Evolutionary conservation across 2,113 vertebrate species (phyloP).

Genomic region (Microtus montanus): DNA sequence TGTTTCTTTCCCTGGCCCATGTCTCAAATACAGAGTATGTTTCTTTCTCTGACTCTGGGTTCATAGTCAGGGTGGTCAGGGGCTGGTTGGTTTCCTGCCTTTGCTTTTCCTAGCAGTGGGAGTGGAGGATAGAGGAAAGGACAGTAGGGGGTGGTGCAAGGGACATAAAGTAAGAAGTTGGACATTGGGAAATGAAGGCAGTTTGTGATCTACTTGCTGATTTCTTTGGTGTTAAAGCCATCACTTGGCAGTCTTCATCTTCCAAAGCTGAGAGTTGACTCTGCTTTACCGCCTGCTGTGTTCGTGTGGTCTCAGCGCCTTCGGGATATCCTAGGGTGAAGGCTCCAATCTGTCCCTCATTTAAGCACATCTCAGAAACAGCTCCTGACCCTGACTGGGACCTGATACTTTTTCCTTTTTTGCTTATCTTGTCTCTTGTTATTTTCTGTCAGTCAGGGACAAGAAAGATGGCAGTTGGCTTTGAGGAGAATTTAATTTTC

Average conservation of each 20-base stretch:
- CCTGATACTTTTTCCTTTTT: constrained; percentile 33
- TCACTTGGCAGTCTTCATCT: constrained; percentile 27
- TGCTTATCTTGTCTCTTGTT: constrained; percentile 47
- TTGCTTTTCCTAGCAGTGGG: neutral
- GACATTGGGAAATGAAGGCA: neutral
- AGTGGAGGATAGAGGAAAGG: neutral
- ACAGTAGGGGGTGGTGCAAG: rapidly evolving
- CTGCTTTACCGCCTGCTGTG: neutral
- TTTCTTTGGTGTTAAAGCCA: neutral
- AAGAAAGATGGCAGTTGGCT: constrained; percentile 21
- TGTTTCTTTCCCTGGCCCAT: too few species aligned
- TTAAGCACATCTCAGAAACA: constrained; percentile 47
- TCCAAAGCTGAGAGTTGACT: neutral
- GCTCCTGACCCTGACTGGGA: neutral
- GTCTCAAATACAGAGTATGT: too few species aligned
- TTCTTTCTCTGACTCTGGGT: too few species aligned
- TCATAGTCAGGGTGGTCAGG: too few species aligned
- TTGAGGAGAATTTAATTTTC: constrained; percentile 47
- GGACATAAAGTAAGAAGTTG: neutral
- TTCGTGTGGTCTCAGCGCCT: neutral
- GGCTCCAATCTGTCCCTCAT: constrained; percentile 2
- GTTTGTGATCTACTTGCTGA: neutral
- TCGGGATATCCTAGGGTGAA: constrained; percentile 42
- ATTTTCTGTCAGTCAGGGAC: constrained; percentile 39
- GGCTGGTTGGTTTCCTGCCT: neutral